phyloP scores from a whole-genome alignment of 2,888 invertebrate species.

The Matsumyia berberina region DNA sequence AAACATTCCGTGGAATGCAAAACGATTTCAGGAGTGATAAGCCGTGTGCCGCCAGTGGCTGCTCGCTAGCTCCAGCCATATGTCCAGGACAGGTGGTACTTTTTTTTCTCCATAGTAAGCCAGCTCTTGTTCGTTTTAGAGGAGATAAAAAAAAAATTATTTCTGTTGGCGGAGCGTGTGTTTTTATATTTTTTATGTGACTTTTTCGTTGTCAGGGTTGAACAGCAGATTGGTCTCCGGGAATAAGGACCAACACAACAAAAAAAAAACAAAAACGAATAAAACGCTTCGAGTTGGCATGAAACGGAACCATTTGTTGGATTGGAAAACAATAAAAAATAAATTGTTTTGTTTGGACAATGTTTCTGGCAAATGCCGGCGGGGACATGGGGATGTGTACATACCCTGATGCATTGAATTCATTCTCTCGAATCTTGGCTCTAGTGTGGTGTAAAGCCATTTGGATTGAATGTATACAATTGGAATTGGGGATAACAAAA shows the following conservation, averaged over 20 bases:
- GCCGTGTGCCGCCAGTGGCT: slow-evolving; percentile 35
- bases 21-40: slow-evolving; percentile 52
- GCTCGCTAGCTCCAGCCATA: slow-evolving; percentile 57
- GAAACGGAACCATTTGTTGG: slow-evolving; percentile 31
- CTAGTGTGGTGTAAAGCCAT: too few relatives aligned
- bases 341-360: slow-evolving; percentile 31
- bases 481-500: too few relatives aligned
- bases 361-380: too few relatives aligned
- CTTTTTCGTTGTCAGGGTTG: slow-evolving; percentile 42
- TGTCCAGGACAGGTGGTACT: slow-evolving; percentile 60
- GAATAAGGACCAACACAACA: slow-evolving; percentile 12
- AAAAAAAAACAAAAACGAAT: slow-evolving; percentile 2
- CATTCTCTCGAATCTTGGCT: too few relatives aligned
- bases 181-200: slow-evolving; percentile 14
- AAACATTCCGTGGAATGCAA: slow-evolving; percentile 30
- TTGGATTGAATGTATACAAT: too few relatives aligned
- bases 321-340: slow-evolving; percentile 44
- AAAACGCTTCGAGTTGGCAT: slow-evolving; percentile 39
- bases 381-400: too few relatives aligned
- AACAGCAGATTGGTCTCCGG: slow-evolving; percentile 35
- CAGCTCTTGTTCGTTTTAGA: slow-evolving; percentile 8
- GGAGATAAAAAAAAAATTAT: slow-evolving; percentile 28
- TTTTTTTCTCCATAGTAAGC: slow-evolving; percentile 7
- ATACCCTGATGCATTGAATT: too few relatives aligned
- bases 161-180: background rate